Percentiles rank a stretch among this genome's conserved stretches.
Evolutionary conservation across 2,888 invertebrate species (phyloP).

Genomic region (Panorpa germanica): DNA sequence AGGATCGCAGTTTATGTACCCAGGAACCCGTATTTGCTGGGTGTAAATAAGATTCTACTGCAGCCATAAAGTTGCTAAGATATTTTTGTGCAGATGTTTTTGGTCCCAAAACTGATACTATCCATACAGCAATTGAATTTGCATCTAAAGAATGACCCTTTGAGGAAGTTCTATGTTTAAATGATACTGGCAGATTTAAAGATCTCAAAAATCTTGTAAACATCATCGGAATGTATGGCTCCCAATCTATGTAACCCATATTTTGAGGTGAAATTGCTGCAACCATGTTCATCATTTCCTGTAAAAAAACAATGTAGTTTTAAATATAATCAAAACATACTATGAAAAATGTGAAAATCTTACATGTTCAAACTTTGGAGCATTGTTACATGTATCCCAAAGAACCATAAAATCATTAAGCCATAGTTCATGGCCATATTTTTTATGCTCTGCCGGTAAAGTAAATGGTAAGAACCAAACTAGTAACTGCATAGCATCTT

Average conservation of each 20-base stretch:
- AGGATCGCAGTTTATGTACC: constrained; percentile 44
- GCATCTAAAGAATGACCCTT: constrained; percentile 28
- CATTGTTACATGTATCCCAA: constrained; percentile 61
- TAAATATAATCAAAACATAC: constrained; percentile 2
- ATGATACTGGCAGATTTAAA: constrained; percentile 61
- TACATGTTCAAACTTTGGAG: constrained; percentile 21
- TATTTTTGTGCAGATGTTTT: constrained; percentile 48
- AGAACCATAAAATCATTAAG: constrained; percentile 57
- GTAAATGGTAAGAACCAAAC: constrained; percentile 60
- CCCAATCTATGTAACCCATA: constrained; percentile 77
- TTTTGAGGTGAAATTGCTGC: constrained; percentile 51
- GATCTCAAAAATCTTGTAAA: constrained; percentile 52
- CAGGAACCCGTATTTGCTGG: constrained; percentile 77
- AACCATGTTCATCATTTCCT: constrained; percentile 57
- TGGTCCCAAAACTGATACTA: constrained; percentile 42
- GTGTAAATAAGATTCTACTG: constrained; percentile 73
- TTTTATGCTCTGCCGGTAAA: constrained; percentile 38
- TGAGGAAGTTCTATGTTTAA: constrained; percentile 40
- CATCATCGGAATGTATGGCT: constrained; percentile 59
- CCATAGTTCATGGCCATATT: constrained; percentile 56
- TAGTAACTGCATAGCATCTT: constrained; percentile 35
- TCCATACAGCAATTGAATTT: constrained; percentile 27
- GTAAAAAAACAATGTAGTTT: constrained; percentile 14
- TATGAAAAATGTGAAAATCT: constrained; percentile 3
- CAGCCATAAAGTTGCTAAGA: constrained; percentile 60